Evolutionary conservation across 1,140 invertebrate species (phyloP).

Genomic region (Drosophila jambulina): DNA sequence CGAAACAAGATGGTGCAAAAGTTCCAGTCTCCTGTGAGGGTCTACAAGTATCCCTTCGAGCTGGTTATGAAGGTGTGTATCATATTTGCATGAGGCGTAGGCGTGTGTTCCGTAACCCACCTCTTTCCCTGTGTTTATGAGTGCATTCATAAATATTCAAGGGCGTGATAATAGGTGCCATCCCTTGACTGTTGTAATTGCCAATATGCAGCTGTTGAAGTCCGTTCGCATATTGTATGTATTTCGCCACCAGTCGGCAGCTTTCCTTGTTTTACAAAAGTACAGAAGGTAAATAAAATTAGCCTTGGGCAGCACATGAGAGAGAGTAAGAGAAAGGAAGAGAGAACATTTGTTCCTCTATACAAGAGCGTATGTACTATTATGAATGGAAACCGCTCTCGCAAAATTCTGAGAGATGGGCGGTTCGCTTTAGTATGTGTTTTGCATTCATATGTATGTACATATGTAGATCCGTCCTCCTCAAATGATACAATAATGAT

Average conservation of each 20-base stretch:
- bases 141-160: constrained; percentile 12
- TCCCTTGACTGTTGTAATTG: constrained; percentile 2
- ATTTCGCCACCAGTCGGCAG: neutral
- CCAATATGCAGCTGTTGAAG: constrained; percentile 12
- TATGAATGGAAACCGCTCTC: constrained; percentile 4
- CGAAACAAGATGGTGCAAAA: constrained; percentile 95
- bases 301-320: constrained; percentile 50
- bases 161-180: constrained; percentile 5
- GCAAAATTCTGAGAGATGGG: constrained; percentile 1
- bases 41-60: constrained; percentile 98
- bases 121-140: neutral
- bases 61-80: constrained; percentile 97
- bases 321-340: neutral
- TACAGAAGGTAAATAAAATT: constrained; percentile 73
- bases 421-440: neutral
- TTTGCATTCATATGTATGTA: neutral
- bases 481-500: constrained; percentile 31
- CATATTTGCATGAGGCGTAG: constrained; percentile 54
- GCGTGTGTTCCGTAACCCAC: constrained; percentile 17
- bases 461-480: neutral
- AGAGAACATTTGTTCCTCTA: constrained; percentile 9
- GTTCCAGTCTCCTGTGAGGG: constrained; percentile 97
- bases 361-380: neutral
- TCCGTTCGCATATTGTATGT: constrained; percentile 2
- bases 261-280: constrained; percentile 41